A percentile compares a stretch with the other conserved stretches of the same genome.
Conservation (phyloP, 2,113 vertebrate species). For the Dermatemys mawii region DNA sequence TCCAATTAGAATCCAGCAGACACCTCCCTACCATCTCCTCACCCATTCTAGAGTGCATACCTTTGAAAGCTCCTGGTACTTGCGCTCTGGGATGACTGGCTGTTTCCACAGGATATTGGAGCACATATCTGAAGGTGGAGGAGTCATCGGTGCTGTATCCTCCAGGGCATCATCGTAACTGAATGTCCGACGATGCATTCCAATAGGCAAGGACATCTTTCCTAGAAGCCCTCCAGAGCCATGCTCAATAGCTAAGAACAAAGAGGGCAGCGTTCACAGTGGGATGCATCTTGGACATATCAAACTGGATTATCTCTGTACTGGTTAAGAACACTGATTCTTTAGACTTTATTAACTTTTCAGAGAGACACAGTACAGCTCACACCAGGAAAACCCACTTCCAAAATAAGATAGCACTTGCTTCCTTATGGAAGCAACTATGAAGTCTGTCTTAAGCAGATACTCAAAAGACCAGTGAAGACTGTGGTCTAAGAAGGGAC, state of each 20-base stretch:
- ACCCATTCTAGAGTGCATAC: constrained; percentile 66
- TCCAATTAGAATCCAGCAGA: background rate
- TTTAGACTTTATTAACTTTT: background rate
- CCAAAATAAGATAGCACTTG: background rate
- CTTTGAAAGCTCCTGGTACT: constrained; percentile 86
- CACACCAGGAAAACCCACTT: background rate
- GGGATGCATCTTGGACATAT: background rate
- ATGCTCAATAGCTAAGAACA: constrained; percentile 81
- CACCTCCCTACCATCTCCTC: background rate
- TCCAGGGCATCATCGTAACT: constrained; percentile 91
- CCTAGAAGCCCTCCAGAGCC: constrained; percentile 73
- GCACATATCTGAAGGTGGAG: constrained; percentile 86
- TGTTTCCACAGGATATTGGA: constrained; percentile 86
- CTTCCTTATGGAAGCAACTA: background rate
- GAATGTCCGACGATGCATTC: constrained; percentile 82
- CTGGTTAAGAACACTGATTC: background rate
- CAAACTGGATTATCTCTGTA: background rate
- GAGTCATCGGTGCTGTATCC: constrained; percentile 85
- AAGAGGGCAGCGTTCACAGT: constrained; percentile 48
- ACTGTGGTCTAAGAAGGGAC: background rate
- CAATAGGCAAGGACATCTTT: constrained; percentile 85
- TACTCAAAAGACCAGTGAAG: background rate
- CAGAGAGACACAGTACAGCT: background rate
- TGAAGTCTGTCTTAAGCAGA: background rate
- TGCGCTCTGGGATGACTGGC: constrained; percentile 89